phyloP scores from a whole-genome alignment of 2,888 invertebrate genomes.

The Platynereis dumerilii region DNA sequence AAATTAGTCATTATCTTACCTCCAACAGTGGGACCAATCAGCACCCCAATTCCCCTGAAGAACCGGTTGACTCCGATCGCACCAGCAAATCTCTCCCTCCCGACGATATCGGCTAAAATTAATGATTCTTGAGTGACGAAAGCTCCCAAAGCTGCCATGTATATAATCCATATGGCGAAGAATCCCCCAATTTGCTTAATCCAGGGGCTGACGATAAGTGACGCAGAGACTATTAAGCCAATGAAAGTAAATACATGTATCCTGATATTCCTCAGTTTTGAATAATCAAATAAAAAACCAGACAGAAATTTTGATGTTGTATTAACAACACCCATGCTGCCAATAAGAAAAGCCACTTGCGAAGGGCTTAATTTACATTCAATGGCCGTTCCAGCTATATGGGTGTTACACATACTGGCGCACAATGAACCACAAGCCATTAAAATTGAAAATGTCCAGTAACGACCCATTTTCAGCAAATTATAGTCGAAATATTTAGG shows the following conservation, averaged over 20 bases:
- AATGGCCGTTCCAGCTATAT: conserved; percentile 12
- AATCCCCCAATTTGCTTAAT: background rate
- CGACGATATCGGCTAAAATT: conserved; percentile 12
- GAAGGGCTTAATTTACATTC: background rate
- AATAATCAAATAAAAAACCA: conserved; percentile 12
- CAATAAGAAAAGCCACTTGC: conserved; percentile 10
- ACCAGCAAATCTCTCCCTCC: background rate
- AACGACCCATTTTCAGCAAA: background rate
- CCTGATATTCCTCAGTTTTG: background rate
- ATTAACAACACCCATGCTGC: background rate
- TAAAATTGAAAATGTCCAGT: background rate
- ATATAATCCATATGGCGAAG: background rate
- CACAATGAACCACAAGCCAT: conserved; percentile 3
- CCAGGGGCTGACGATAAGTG: background rate
- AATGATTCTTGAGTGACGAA: conserved; percentile 11
- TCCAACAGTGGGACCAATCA: conserved; percentile 16
- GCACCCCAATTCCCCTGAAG: conserved; percentile 11
- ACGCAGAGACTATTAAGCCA: background rate
- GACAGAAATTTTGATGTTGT: background rate
- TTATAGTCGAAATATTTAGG: conserved; percentile 2
- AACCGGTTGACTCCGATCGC: conserved; percentile 19
- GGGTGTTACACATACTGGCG: conserved; percentile 11
- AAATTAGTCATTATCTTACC: too few relatives aligned
- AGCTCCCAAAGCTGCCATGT: background rate
- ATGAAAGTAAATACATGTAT: background rate